Evolutionary conservation across 2,888 invertebrate genomes (phyloP).

Genomic region (Plutella xylostella): DNA sequence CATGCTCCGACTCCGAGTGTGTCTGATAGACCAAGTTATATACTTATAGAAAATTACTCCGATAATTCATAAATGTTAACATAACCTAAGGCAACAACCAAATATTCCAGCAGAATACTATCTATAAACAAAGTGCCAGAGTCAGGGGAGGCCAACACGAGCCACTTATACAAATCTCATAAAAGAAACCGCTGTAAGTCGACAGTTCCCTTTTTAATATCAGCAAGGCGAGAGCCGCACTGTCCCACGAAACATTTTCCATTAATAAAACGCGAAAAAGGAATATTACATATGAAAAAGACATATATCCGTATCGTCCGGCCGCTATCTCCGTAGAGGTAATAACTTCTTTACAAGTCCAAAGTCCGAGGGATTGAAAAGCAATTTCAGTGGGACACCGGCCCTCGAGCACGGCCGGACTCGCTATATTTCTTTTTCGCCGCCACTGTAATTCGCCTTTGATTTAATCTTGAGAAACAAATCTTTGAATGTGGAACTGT

Average conservation of each 20-base stretch:
- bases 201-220: constrained; percentile 59
- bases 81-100: too few species aligned
- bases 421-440: constrained; percentile 68
- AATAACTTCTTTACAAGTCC: constrained; percentile 74
- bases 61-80: neutral
- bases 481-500: constrained; percentile 69
- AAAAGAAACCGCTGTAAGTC: constrained; percentile 55
- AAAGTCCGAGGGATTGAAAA: constrained; percentile 73
- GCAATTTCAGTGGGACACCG: constrained; percentile 71
- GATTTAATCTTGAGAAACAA: constrained; percentile 70
- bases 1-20: too few species aligned
- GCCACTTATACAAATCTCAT: constrained; percentile 55
- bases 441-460: constrained; percentile 69
- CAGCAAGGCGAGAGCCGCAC: constrained; percentile 55
- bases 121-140: too few species aligned
- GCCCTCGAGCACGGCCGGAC: constrained; percentile 59
- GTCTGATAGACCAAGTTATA: neutral
- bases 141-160: too few species aligned
- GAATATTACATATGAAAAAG: constrained; percentile 71
- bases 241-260: constrained; percentile 69
- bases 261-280: constrained; percentile 72
- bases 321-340: constrained; percentile 68
- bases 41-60: neutral
- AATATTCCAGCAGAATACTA: too few species aligned
- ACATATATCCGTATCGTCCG: constrained; percentile 70